Percentiles rank a stretch among this genome's conserved stretches.
These are phyloP conservation scores for Epizoanthus illoricatus DNA, from an alignment of 92 coral and sea anemone genomes.

Conservation along the genomic window DNA sequence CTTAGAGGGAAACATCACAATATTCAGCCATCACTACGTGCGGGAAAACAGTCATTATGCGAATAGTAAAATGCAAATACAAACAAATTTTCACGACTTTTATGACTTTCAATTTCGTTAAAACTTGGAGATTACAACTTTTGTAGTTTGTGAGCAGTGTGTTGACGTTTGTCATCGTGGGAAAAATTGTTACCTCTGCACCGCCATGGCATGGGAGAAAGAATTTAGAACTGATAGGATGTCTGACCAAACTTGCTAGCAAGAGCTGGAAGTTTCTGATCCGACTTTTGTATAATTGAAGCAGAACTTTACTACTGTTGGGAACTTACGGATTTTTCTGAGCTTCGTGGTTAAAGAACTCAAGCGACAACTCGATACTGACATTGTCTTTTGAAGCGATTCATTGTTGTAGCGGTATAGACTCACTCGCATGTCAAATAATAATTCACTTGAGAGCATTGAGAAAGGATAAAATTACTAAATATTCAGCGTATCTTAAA, in stretches of 20 bases:
- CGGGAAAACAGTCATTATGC: too few species aligned
- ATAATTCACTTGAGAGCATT: too few species aligned
- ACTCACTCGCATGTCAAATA: too few species aligned
- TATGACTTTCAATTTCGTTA: background rate
- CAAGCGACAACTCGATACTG: conserved; percentile 11
- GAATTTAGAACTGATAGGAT: conserved; percentile 19
- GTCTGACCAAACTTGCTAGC: conserved; percentile 32
- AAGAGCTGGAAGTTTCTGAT: conserved; percentile 32
- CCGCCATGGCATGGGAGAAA: conserved; percentile 12
- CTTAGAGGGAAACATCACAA: too few species aligned
- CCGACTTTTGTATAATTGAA: conserved; percentile 33
- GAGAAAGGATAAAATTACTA: too few species aligned
- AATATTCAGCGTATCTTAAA: too few species aligned
- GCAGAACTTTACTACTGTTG: conserved; percentile 28
- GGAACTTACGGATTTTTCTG: conserved; percentile 28
- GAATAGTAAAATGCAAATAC: too few species aligned
- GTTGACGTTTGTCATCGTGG: conserved; percentile 28
- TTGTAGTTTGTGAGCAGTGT: conserved; percentile 4
- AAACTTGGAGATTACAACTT: conserved; percentile 9
- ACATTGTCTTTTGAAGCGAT: too few species aligned
- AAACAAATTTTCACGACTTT: too few species aligned
- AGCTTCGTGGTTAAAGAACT: conserved; percentile 29
- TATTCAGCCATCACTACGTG: too few species aligned
- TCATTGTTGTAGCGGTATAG: too few species aligned
- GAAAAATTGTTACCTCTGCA: conserved; percentile 6